These are phyloP conservation scores for Pollenia labialis DNA, from an alignment of 2,888 invertebrate genomes.

Conservation along the genomic window DNA sequence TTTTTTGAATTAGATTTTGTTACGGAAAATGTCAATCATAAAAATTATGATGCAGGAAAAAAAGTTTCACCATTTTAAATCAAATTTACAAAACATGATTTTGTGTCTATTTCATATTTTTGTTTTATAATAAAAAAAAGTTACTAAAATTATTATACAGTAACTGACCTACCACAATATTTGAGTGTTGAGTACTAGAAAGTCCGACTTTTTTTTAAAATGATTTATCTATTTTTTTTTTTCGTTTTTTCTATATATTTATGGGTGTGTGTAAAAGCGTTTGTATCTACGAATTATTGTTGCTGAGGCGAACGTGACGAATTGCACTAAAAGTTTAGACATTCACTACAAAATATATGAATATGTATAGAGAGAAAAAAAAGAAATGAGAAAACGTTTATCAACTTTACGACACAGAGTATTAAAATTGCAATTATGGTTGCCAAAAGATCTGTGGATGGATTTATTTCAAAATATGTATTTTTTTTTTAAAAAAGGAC, in stretches of 20 bases:
- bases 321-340: conserved; percentile 54
- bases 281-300: conserved; percentile 40
- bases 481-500: no score
- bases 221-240: background rate
- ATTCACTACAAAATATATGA: conserved; percentile 22
- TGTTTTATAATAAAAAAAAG: background rate
- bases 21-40: conserved; percentile 46
- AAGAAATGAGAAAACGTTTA: background rate
- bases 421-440: no score
- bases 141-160: conserved; percentile 28
- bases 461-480: no score
- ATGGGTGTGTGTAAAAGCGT: conserved; percentile 11
- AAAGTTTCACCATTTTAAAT: background rate
- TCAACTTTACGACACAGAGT: no score
- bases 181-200: conserved; percentile 24
- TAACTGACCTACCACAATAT: conserved; percentile 61
- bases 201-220: conserved; percentile 40
- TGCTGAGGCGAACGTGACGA: conserved; percentile 61
- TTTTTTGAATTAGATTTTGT: background rate
- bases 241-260: background rate
- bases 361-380: background rate
- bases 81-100: background rate
- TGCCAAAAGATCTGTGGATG: no score
- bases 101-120: background rate
- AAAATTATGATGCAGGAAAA: conserved; percentile 22